phyloP scores from a whole-genome alignment of 2,888 invertebrate genomes.

The Shargacucullia verbasci region DNA sequence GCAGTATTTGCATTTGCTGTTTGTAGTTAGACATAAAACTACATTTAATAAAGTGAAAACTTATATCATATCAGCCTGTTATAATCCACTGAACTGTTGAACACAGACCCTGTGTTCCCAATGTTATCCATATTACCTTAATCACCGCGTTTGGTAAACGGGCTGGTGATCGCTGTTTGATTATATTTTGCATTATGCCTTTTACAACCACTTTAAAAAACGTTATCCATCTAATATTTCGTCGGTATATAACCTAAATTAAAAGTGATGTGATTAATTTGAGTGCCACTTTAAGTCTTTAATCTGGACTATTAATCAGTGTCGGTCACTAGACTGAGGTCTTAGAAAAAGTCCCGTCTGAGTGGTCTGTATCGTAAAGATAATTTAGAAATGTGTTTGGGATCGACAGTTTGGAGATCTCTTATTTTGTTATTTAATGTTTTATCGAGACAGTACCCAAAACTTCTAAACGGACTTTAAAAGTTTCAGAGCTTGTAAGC shows the following conservation, averaged over 20 bases:
- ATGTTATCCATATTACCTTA: too few species aligned
- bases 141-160: too few species aligned
- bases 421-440: conserved; percentile 23
- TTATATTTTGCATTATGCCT: too few species aligned
- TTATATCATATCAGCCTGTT: too few species aligned
- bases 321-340: conserved; percentile 11
- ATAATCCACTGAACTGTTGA: too few species aligned
- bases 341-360: conserved; percentile 32
- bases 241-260: too few species aligned
- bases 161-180: too few species aligned
- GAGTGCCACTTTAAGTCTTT: conserved; percentile 31
- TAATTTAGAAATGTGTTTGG: conserved; percentile 36
- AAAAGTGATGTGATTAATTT: conserved; percentile 36
- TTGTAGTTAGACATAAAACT: background rate
- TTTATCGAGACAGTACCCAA: conserved; percentile 2
- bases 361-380: conserved; percentile 15
- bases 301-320: conserved; percentile 40
- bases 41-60: background rate
- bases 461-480: conserved; percentile 22
- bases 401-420: conserved; percentile 28
- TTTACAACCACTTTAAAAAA: too few species aligned
- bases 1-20: conserved; percentile 16
- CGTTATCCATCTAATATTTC: too few species aligned
- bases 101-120: too few species aligned
- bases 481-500: conserved; percentile 20